These are phyloP conservation scores for Bubo blakistoni DNA, from an alignment of 2,113 vertebrate genomes.

Conservation along the genomic window DNA sequence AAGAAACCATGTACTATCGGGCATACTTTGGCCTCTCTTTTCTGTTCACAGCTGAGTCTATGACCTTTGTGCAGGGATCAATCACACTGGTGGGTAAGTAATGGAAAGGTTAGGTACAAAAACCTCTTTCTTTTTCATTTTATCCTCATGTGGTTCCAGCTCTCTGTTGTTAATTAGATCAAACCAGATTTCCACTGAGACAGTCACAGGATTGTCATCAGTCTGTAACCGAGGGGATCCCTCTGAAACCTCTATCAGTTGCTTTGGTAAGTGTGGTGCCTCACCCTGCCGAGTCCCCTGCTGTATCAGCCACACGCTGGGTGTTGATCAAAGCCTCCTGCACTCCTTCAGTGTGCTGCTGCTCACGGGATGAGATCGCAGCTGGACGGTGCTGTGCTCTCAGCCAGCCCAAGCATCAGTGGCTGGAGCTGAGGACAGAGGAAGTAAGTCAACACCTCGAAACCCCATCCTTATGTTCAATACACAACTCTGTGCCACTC, in stretches of 20 bases:
- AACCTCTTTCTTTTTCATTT: background rate
- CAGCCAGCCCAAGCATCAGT: background rate
- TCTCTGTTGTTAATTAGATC: background rate
- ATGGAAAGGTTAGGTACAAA: background rate
- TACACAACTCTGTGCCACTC: background rate
- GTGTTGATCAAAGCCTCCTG: background rate
- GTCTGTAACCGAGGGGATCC: background rate
- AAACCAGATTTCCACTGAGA: background rate
- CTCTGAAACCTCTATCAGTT: background rate
- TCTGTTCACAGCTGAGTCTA: background rate
- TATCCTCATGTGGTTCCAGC: background rate
- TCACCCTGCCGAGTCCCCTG: background rate
- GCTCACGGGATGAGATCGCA: fast-evolving
- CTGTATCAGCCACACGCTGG: fast-evolving
- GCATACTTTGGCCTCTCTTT: background rate
- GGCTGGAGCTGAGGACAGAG: background rate
- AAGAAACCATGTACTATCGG: background rate
- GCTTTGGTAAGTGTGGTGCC: background rate
- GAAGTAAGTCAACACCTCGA: background rate
- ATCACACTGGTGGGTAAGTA: background rate
- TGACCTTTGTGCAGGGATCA: background rate
- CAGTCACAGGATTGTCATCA: background rate
- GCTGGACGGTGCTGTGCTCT: background rate
- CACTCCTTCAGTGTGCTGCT: background rate
- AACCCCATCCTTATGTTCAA: background rate